These are phyloP conservation scores for Danionella dracula DNA, from an alignment of 2,797 vertebrate genomes.

Conservation along the genomic window DNA sequence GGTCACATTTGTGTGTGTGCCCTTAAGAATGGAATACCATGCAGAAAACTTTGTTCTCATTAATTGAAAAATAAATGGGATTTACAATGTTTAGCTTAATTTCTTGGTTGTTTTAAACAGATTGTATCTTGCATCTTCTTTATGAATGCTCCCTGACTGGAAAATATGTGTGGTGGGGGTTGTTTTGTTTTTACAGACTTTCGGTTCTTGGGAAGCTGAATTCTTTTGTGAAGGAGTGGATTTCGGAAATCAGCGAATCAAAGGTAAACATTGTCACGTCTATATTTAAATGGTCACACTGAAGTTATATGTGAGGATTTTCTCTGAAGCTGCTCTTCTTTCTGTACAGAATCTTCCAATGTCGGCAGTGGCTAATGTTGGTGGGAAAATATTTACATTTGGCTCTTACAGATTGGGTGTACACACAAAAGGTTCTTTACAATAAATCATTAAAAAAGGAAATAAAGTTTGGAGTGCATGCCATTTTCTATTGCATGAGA, in stretches of 20 bases:
- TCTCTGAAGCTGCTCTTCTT: not conserved
- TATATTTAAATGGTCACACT: no score
- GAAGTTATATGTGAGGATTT: not conserved
- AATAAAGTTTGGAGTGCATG: not conserved
- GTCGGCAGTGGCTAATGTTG: slow-evolving; percentile 76
- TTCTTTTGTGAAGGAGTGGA: slow-evolving; percentile 93
- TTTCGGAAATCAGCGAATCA: slow-evolving; percentile 85
- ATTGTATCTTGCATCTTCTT: no score
- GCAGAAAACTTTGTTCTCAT: no score
- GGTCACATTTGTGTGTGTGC: no score
- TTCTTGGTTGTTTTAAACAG: no score
- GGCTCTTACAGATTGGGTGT: slow-evolving; percentile 96
- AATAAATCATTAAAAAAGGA: not conserved
- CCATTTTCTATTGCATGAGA: not conserved
- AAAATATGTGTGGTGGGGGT: no score
- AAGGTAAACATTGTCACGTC: slow-evolving; percentile 78
- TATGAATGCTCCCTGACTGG: no score
- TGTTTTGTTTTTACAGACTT: slow-evolving; percentile 68
- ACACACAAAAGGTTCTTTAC: slow-evolving; percentile 89
- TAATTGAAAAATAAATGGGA: no score
- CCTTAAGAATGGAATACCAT: no score
- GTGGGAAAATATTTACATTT: slow-evolving; percentile 97
- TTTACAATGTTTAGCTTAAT: no score
- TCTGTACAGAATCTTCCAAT: slow-evolving; percentile 81
- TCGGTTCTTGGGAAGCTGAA: slow-evolving; percentile 90